Evolutionary conservation across 2,113 vertebrate species (phyloP).

Genomic region (Chamaea fasciata): DNA sequence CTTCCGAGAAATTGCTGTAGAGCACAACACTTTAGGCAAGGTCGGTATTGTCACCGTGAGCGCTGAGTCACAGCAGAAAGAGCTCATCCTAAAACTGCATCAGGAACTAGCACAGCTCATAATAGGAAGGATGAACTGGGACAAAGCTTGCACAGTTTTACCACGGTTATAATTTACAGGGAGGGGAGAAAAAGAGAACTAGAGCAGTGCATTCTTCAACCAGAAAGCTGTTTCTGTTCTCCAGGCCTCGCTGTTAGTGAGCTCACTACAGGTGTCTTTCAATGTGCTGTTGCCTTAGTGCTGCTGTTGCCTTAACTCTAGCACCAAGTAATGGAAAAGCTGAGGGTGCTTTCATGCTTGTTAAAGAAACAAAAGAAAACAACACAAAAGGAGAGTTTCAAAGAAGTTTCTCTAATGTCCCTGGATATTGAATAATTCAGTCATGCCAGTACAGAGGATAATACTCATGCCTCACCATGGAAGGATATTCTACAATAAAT

Average conservation of each 20-base stretch:
- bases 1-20: conserved; percentile 96
- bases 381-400: conserved; percentile 38
- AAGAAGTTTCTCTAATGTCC: conserved; percentile 67
- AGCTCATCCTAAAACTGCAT: background rate
- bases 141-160: background rate
- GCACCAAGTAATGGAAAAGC: conserved; percentile 17
- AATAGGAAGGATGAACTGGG: background rate
- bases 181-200: background rate
- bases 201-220: background rate
- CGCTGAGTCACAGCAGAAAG: background rate
- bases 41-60: conserved; percentile 58
- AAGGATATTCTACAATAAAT: conserved; percentile 79
- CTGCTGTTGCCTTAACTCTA: conserved; percentile 13
- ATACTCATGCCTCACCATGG: conserved; percentile 73
- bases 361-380: conserved; percentile 35
- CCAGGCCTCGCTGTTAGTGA: background rate
- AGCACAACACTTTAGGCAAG: conserved; percentile 97
- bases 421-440: conserved; percentile 81
- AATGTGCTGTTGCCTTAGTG: background rate
- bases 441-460: conserved; percentile 71
- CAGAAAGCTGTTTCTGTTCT: background rate
- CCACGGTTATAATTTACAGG: background rate
- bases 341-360: background rate
- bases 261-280: background rate
- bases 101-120: background rate